Percentiles rank a stretch among this genome's conserved stretches.
Evolutionary conservation across 1,140 invertebrate species (phyloP).

Genomic region (Phymorhynchus buccinoides): DNA sequence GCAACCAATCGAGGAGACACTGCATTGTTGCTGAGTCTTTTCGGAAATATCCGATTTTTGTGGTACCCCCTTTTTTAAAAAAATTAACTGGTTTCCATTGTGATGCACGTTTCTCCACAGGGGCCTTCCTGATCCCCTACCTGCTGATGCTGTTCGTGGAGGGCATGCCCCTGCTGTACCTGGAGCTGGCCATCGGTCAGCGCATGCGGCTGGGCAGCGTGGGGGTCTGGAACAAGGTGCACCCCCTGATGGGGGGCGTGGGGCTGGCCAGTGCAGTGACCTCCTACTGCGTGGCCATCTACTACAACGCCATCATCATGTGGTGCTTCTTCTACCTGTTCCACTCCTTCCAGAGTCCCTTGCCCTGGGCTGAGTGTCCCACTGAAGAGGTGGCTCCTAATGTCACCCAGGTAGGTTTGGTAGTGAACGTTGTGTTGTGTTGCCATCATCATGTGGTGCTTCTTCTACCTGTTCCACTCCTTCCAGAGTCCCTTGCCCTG

Average conservation of each 20-base stretch:
- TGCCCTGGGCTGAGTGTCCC: slow-evolving; percentile 93
- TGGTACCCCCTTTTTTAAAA: no score
- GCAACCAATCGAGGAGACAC: no score
- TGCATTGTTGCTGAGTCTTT: no score
- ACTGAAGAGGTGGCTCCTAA: slow-evolving; percentile 50
- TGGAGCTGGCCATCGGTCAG: slow-evolving; percentile 67
- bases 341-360: slow-evolving; percentile 73
- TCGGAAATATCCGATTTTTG: no score
- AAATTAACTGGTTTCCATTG: no score
- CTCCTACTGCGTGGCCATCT: slow-evolving; percentile 97
- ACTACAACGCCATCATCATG: slow-evolving; percentile 97
- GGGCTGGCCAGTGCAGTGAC: slow-evolving; percentile 97
- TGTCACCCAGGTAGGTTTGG: slow-evolving; percentile 39
- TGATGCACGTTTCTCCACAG: slow-evolving; percentile 45
- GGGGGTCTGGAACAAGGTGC: slow-evolving; percentile 63
- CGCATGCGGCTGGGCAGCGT: slow-evolving; percentile 58
- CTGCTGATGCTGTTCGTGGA: slow-evolving; percentile 66
- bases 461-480: slow-evolving; percentile 86
- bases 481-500: slow-evolving; percentile 83
- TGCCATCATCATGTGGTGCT: slow-evolving; percentile 94
- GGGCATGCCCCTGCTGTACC: slow-evolving; percentile 65
- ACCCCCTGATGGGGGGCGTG: slow-evolving; percentile 79
- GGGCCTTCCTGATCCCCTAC: slow-evolving; percentile 69
- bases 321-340: slow-evolving; percentile 95
- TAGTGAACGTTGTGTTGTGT: no score